These are phyloP conservation scores for Saccopteryx leptura DNA, from an alignment of 2,113 vertebrate genomes.

Conservation along the genomic window DNA sequence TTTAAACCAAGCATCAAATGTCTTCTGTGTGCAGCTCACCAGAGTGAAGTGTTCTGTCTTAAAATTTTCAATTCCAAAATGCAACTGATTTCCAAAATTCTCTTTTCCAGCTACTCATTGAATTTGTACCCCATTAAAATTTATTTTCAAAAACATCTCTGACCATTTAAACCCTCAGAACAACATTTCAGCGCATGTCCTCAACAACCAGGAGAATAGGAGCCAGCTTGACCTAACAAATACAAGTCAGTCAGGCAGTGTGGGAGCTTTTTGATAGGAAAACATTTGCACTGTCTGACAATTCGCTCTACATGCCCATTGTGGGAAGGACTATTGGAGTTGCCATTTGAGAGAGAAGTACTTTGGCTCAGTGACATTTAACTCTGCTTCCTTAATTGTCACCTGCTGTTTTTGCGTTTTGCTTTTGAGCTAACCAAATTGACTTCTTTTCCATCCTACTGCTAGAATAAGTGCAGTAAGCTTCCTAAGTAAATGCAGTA, in stretches of 20 bases:
- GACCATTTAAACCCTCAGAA: conserved; percentile 25
- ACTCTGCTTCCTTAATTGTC: conserved; percentile 69
- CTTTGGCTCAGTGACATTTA: conserved; percentile 72
- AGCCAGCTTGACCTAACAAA: conserved; percentile 50
- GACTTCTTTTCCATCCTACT: conserved; percentile 39
- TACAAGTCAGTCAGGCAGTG: not conserved
- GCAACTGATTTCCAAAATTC: not conserved
- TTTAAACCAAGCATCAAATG: not conserved
- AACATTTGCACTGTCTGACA: conserved; percentile 48
- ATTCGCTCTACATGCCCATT: conserved; percentile 37
- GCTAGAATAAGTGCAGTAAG: conserved; percentile 14
- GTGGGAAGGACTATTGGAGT: conserved; percentile 55
- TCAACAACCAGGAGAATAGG: conserved; percentile 30
- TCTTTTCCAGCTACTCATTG: not conserved
- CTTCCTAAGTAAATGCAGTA: not conserved
- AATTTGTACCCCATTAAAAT: not conserved
- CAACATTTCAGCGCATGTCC: not conserved
- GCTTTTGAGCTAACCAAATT: conserved; percentile 62
- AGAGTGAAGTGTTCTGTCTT: not conserved
- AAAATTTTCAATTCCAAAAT: not conserved
- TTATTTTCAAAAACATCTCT: not conserved
- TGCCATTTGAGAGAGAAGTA: conserved; percentile 66
- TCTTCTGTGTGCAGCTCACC: not conserved
- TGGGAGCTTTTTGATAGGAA: conserved; percentile 48
- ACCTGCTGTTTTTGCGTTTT: conserved; percentile 66